Evolutionary conservation across 2,113 vertebrate species (phyloP).

Genomic region (Oncorhynchus gorbuscha): DNA sequence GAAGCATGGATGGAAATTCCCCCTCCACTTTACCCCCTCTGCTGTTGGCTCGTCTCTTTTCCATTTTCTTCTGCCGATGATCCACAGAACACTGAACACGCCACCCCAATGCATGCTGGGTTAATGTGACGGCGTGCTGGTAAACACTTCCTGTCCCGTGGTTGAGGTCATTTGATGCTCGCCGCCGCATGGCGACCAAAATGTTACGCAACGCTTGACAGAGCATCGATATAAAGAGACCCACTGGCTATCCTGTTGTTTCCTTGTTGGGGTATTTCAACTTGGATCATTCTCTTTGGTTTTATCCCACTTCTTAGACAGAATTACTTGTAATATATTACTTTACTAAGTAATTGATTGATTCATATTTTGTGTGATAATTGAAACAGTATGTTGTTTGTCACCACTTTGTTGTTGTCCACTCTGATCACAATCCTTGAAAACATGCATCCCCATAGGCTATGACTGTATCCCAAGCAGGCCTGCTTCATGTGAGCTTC

Average conservation of each 20-base stretch:
- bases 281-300: background rate
- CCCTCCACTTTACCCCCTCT: conserved; percentile 7
- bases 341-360: too few species aligned
- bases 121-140: conserved; percentile 56
- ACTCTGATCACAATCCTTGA: background rate
- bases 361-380: too few species aligned
- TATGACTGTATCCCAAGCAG: background rate
- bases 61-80: conserved; percentile 31
- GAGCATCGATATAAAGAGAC: background rate
- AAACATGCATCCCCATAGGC: background rate
- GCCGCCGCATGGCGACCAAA: background rate
- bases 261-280: background rate
- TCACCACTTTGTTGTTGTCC: background rate
- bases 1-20: background rate
- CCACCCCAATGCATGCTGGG: conserved; percentile 51
- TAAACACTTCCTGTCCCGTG: conserved; percentile 53
- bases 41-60: conserved; percentile 6
- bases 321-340: too few species aligned
- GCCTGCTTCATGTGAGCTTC: background rate
- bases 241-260: background rate
- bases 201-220: background rate
- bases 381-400: background rate
- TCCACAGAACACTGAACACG: conserved; percentile 48
- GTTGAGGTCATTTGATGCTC: background rate
- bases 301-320: background rate